Base-by-base conservation (phyloP, 2,888 invertebrate species). In the Parochlus steinenii region DNA sequence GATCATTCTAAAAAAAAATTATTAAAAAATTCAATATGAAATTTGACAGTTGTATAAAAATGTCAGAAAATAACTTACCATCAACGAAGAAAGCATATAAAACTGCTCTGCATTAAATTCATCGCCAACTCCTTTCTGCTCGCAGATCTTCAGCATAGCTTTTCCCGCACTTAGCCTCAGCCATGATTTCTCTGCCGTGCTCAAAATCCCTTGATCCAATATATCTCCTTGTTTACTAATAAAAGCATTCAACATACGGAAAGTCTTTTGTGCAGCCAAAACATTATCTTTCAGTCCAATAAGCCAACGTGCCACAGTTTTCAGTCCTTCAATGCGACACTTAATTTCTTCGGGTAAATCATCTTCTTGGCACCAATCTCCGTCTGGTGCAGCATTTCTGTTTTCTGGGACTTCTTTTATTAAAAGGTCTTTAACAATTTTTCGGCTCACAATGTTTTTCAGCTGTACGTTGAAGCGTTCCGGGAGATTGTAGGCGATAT, bases 251-350 rank as follows among this genome's bases (percentile, higher is more conserved):
- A 95, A 61, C 79, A 97, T 87, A 39, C 92, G 70, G 60, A 95
- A 85, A 3, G 93, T 93, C 58, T 89, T 89, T 59, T 85, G 83
- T 0, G 87, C 89, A 0, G 87, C 83, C 12, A 82, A 67, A 40
- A 78, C 78, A 50, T 89, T 87, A 40, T 75, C 75, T 58, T 87
- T 89, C 34, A 93, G 62, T 0, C 95, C 95, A 23, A 92, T 63
- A 26, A 95, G 62, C 93, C 95, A 95, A 30, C 95, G 73, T 1
- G 92, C 92, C 80, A 97, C 89, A 42, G 92, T 79, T 59, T 97
- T 97, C 48, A 95, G 69, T 0, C 86, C 93, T 57, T 92, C 90
- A 40, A 93, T 71, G 63, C 92, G 90, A 61, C 86, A 86, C 24
- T 79, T 66, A 0, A 92, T 92, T 55, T 90, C 90, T 46, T 85